Evolutionary conservation across 2,113 vertebrate genomes (phyloP), one percentile per base, ranked within the genome.

Genomic region (Pterocles gutturalis): DNA sequence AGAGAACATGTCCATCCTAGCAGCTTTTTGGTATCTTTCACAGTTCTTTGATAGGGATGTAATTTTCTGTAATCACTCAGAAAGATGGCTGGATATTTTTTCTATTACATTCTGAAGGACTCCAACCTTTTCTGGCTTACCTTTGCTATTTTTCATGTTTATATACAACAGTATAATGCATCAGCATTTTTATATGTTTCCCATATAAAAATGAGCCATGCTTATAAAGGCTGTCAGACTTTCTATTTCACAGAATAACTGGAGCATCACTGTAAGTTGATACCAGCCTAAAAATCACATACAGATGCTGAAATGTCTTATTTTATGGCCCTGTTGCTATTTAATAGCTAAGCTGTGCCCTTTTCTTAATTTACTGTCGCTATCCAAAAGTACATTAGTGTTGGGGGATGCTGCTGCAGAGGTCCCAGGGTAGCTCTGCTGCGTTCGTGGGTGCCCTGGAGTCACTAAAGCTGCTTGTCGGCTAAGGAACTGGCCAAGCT

Each of bases 151-250:
- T 96, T 96, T 97, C 91, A 91, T 96, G 94, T 95, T 96, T 97
- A 97, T 97, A 96, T 95, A 96, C 87, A 95, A 94, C 77, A 79
- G 87, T 87, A 87, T 94, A 97, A 96, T 79, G 75, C 93, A 97
- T 97, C 96, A 97, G 96, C 96, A 96, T 96, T 97, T 96, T 97
- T 96, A 96, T 95, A 76, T 45, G 4, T 95, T 96, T 91, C 93
- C 49, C 61, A 31, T 97, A 95, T 95, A 96, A 96, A 95, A 96
- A 94, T 93, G 94, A 96, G 73, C 89, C 77, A 48, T 82, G 73
- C 94, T 91, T 95, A 83, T 89, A 84, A 89, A 94, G 72, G 70
- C 89, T 96, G 93, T 94, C 96, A 97, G 84, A 57, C 91, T 94
- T 96, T 58, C 96, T 94, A 84, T 94, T 96, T 81, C 81, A 57